Conservation (phyloP, 1,140 invertebrate genomes). For the Aphidius gifuensis region DNA sequence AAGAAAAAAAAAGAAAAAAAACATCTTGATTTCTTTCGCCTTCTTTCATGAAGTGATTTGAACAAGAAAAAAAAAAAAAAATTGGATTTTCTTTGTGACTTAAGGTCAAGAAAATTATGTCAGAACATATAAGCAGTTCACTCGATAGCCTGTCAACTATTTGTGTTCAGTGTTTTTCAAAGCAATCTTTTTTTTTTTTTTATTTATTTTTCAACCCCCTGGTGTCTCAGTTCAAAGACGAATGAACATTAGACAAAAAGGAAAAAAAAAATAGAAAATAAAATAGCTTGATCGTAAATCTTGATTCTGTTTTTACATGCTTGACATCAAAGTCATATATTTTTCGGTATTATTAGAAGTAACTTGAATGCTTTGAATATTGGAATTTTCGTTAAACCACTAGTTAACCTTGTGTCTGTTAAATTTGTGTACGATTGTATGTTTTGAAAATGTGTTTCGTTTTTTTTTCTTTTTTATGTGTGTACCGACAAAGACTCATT, state of each 20-base stretch:
- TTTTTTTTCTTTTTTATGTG: no score
- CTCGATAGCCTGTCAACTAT: neutral
- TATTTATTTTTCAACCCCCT: slow-evolving; percentile 5
- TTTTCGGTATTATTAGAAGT: slow-evolving; percentile 38
- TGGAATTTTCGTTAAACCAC: slow-evolving; percentile 42
- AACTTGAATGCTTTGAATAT: slow-evolving; percentile 36
- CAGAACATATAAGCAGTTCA: slow-evolving; percentile 4
- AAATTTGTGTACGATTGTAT: neutral
- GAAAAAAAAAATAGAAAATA: slow-evolving; percentile 27
- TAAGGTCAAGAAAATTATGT: slow-evolving; percentile 3
- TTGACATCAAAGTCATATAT: slow-evolving; percentile 34
- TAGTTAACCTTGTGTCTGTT: slow-evolving; percentile 27
- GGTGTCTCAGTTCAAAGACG: neutral
- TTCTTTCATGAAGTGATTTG: no score
- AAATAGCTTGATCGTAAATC: slow-evolving; percentile 44
- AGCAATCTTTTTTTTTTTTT: neutral
- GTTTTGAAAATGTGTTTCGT: neutral
- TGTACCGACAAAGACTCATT: no score
- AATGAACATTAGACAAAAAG: slow-evolving; percentile 4
- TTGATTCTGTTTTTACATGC: slow-evolving; percentile 47
- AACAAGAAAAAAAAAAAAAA: no score
- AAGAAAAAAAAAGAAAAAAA: no score
- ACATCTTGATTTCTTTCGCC: no score
- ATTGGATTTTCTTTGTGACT: neutral
- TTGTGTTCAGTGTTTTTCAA: neutral